Conservation (phyloP, 1,140 invertebrate species). For the Trichonephila clavata region DNA sequence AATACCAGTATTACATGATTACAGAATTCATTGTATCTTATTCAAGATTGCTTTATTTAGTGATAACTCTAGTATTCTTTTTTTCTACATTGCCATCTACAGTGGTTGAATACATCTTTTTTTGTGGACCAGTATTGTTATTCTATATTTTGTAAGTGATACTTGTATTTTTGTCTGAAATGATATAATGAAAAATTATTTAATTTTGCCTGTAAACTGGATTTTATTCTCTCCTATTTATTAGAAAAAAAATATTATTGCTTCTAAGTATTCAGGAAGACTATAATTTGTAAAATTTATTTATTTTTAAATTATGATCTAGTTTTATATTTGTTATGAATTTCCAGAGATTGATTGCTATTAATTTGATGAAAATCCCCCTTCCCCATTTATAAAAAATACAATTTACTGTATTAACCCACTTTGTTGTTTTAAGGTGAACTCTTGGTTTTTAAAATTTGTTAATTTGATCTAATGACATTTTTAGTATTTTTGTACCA, state of each 20-base stretch:
- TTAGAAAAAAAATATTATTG: too few species aligned
- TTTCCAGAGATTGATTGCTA: background rate
- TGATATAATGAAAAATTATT: too few species aligned
- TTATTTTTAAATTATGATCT: background rate
- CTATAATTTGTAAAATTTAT: too few species aligned
- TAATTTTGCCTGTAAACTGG: too few species aligned
- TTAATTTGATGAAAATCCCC: background rate
- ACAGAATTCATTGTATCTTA: slow-evolving; percentile 58
- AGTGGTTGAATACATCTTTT: slow-evolving; percentile 57
- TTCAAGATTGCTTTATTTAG: slow-evolving; percentile 57
- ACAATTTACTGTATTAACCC: too few species aligned
- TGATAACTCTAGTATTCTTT: slow-evolving; percentile 61
- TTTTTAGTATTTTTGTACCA: background rate
- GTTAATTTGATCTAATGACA: too few species aligned
- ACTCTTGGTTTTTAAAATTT: too few species aligned
- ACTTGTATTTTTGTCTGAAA: background rate
- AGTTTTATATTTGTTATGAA: background rate
- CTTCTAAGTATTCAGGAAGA: too few species aligned
- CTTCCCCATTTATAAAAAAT: background rate
- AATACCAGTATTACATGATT: slow-evolving; percentile 70
- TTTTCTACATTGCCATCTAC: slow-evolving; percentile 69
- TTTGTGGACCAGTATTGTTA: slow-evolving; percentile 61
- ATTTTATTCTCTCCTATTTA: too few species aligned
- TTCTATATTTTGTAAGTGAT: slow-evolving; percentile 72
- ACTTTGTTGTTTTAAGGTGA: too few species aligned